Evolutionary conservation across 2,888 invertebrate genomes (phyloP), one percentile per base, ranked within the genome.

Genomic region (Odontothrips loti): DNA sequence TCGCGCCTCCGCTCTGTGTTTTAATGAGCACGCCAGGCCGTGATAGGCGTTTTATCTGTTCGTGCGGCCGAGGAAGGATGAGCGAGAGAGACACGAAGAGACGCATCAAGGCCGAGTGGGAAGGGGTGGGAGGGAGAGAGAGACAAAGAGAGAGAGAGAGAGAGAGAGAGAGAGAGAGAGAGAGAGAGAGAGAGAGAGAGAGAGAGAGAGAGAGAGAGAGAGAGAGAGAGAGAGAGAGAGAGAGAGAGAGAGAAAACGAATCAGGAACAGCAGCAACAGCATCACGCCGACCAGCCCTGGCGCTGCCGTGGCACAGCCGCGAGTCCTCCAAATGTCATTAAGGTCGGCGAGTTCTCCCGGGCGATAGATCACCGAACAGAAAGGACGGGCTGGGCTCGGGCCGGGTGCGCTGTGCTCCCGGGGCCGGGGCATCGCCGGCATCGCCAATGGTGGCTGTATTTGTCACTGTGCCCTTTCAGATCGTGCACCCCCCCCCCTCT

Each of bases 381-480:
- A 58, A 58, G 58, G 58, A 58, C 58, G 58, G 68, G 27, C 23
- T 6, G 34, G 34, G 68, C 51, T 9, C 48, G 48, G 10, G 48
- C 48, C 9, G 48, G 51, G 51, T 17, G 51, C 51, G 8, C n/a
- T n/a, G n/a, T n/a, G n/a, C n/a, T n/a, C n/a, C n/a, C 48, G 48
- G 48, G 10, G 48, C 51, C 1, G 51, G 51, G 51, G 58, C 58
- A n/a, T 17, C 58, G 58, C 58, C 20, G 58, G 58, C 58, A 58
- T 58, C 58, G 58, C 58, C 58, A 58, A 58, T 58, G 58, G 58
- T 10, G 68, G 68, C 23, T 75, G 68, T 75, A 75, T 75, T 75
- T 75, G 68, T 75, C 68, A 75, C 68, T 75, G 68, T 75, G 68
- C 68, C 68, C 68, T 75, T 75, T 75, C 68, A 75, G 23, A 75